A percentile compares a stretch with the other conserved stretches of the same genome.
Evolutionary conservation across 2,888 invertebrate genomes (phyloP).

Genomic region (Tenodera sinensis): DNA sequence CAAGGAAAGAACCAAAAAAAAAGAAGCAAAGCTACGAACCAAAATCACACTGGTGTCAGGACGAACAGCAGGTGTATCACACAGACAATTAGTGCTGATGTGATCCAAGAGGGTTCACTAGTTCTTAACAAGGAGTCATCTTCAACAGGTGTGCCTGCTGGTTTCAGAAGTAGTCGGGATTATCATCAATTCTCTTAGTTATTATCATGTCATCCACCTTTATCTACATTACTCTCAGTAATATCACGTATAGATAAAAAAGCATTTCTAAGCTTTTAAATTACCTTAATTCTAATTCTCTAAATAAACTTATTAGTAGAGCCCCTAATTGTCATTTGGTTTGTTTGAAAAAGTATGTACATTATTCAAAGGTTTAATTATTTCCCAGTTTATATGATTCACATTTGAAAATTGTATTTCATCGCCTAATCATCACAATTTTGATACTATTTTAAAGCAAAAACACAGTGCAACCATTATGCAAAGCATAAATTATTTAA

Average conservation of each 20-base stretch:
- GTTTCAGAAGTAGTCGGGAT: not conserved
- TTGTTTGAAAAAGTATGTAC: too few relatives aligned
- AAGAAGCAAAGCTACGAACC: not conserved
- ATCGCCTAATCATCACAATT: too few relatives aligned
- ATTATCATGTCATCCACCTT: not conserved
- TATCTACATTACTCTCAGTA: not conserved
- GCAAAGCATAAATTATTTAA: too few relatives aligned
- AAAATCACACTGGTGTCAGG: slow-evolving; percentile 21
- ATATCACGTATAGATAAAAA: not conserved
- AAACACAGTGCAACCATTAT: too few relatives aligned
- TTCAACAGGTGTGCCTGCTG: not conserved
- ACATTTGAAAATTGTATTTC: too few relatives aligned
- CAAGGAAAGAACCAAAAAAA: not conserved
- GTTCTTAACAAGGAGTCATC: not conserved
- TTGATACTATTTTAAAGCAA: too few relatives aligned
- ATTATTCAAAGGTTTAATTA: too few relatives aligned
- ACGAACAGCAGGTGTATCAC: slow-evolving; percentile 35
- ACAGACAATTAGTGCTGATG: slow-evolving; percentile 35
- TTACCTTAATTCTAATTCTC: too few relatives aligned
- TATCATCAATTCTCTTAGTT: not conserved
- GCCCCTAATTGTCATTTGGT: too few relatives aligned
- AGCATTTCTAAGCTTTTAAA: too few relatives aligned
- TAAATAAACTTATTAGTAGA: too few relatives aligned
- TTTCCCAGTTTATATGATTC: too few relatives aligned
- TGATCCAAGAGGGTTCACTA: slow-evolving; percentile 31